Base-by-base conservation (phyloP, 1,140 invertebrate species). In the Penaeus indicus region DNA sequence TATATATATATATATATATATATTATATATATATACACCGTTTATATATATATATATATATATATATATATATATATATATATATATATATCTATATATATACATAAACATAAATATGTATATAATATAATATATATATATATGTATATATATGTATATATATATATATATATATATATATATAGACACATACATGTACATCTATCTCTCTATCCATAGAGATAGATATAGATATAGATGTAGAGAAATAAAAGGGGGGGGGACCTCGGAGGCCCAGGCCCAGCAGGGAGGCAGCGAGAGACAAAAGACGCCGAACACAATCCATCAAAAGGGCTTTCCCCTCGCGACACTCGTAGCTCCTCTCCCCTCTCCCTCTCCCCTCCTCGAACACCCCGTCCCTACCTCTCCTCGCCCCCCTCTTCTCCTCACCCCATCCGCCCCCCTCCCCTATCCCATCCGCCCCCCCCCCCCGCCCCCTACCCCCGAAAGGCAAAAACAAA, bases 401-500 rank as follows among this genome's bases (percentile, higher is more conserved):
- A 25, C 75, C 7, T 32, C 22, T 25, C 27, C 54, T 78, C 75
- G 22, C 0, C 32, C 4, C 75, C 38, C 16, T 0, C 16, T 8
- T 8, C 5, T 38, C 75, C 32, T 42, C 27, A 11, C 32, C 27
- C 75, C n/a, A 2, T 42, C 16, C 75, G 22, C 21, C 3, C 38
- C 38, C 22, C 22, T 7, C 7, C 69, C n/a, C 18, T 38, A 8
- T 25, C 21, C 47, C 42, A 5, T 54, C 21, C n/a, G 19, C 64
- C 25, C 54, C 1, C 19, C 10, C 22, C 21, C n/a, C 22, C 64
- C 25, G 25, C 1, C 19, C 10, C 22, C 47, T 22, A 25, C 32
- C n/a, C 62, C 69, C 42, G 22, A 54, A 62, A 38, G 25, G n/a
- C 78, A 42, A 81, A 79, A 86, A 86, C 62, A 86, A 79, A 61